Evolutionary conservation across 2,888 invertebrate species (phyloP).

Genomic region (Mythimna pallens): DNA sequence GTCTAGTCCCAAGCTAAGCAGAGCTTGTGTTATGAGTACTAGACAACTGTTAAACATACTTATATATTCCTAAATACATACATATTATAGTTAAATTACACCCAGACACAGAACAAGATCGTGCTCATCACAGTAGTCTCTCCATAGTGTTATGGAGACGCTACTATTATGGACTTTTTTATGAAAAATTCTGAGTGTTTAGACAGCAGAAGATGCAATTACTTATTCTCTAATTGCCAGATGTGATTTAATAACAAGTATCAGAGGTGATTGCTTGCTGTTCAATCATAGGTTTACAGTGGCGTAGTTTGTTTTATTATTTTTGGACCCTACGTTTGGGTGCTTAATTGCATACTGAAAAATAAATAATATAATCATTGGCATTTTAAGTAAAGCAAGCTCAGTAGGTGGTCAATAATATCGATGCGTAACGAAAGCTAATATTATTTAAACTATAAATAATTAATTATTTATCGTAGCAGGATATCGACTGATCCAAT

Average conservation of each 20-base stretch:
- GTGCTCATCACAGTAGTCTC: too few relatives aligned
- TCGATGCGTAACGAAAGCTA: slow-evolving; percentile 24
- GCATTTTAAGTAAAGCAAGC: neutral
- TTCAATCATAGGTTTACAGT: neutral
- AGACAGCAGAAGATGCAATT: too few relatives aligned
- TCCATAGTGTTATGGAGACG: too few relatives aligned
- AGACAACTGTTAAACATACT: too few relatives aligned
- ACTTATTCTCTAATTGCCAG: too few relatives aligned
- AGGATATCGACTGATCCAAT: slow-evolving; percentile 15
- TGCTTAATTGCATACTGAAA: neutral
- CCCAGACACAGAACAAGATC: too few relatives aligned
- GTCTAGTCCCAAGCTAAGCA: too few relatives aligned
- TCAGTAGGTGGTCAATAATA: slow-evolving; percentile 47
- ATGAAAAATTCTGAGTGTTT: too few relatives aligned
- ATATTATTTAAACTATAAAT: slow-evolving; percentile 43
- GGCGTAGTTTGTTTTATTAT: neutral
- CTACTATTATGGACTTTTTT: too few relatives aligned
- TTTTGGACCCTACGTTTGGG: neutral
- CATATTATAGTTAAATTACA: too few relatives aligned
- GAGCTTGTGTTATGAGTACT: too few relatives aligned
- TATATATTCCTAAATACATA: too few relatives aligned
- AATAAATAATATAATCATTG: slow-evolving; percentile 28
- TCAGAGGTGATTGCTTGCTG: neutral
- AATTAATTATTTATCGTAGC: slow-evolving; percentile 5
- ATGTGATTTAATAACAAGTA: neutral